phyloP scores from a whole-genome alignment of 2,888 invertebrate species.

The Lycocerus yunnanus region DNA sequence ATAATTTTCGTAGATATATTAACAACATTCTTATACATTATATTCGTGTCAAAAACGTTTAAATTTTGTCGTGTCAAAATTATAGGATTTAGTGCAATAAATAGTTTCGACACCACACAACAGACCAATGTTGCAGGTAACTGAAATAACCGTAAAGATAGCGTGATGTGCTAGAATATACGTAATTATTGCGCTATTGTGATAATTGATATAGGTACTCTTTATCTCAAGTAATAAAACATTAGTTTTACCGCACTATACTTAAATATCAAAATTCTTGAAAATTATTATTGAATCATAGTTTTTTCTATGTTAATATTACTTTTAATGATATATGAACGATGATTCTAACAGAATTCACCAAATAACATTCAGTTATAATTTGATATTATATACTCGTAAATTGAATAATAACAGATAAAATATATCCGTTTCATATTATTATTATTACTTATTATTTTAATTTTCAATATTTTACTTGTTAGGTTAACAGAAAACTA shows the following conservation, averaged over 20 bases:
- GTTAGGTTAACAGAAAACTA: background rate
- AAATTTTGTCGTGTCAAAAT: constrained; percentile 35
- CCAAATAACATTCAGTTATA: background rate
- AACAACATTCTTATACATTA: constrained; percentile 23
- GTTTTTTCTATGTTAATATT: background rate
- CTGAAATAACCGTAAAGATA: constrained; percentile 24
- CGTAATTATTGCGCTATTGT: constrained; percentile 32
- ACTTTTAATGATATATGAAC: background rate
- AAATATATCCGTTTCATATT: background rate
- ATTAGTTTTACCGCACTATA: constrained; percentile 27
- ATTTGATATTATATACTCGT: background rate
- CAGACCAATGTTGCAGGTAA: constrained; percentile 30
- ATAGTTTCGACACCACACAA: constrained; percentile 37
- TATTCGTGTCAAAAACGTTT: constrained; percentile 35
- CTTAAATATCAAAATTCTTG: constrained; percentile 13
- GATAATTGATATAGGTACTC: constrained; percentile 33
- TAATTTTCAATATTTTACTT: background rate
- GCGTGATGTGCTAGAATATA: constrained; percentile 30
- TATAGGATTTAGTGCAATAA: constrained; percentile 37
- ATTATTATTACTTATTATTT: background rate
- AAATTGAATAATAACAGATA: background rate
- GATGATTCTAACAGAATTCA: background rate
- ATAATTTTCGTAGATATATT: constrained; percentile 11
- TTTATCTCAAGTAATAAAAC: constrained; percentile 29
- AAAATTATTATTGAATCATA: constrained; percentile 16